Evolutionary conservation across 2,888 invertebrate species (phyloP), one percentile per base, ranked within the genome.

Genomic region (Rotaria macrura): DNA sequence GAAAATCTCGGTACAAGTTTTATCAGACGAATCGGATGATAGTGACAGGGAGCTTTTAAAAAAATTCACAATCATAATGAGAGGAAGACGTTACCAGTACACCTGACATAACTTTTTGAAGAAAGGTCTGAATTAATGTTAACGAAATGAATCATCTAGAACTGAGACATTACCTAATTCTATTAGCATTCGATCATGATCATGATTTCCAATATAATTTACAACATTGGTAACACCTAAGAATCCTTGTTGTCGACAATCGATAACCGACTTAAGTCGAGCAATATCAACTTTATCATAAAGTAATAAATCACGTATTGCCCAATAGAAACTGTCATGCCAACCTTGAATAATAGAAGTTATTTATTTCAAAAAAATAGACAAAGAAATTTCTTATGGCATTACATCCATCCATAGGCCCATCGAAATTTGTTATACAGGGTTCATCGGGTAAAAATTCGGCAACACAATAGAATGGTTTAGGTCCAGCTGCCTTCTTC

Each of bases 161-260:
- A n/a, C n/a, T n/a, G n/a, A n/a, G n/a, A n/a, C n/a, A n/a, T 38
- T 74, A 74, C 79, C 79, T 43, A 79, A n/a, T 79, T 79, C 79
- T n/a, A 79, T 9, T 14, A 79, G 12, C 43, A 79, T 43, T 43
- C 79, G 79, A 79, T 79, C 79, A 79, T 79, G 79, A 79, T 79
- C 79, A 79, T 79, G 79, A 79, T 79, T 79, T 43, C 79, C 79
- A 79, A 79, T 79, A n/a, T 79, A 79, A 40, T 79, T 79, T 25
- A 79, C 79, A 10, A 79, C 79, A 79, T 79, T 79, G 5, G 79
- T n/a, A 9, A 79, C 79, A 79, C 79, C 79, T 43, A 79, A 79
- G 25, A n/a, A 79, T 40, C 79, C 79, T 25, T 43, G 79, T 43
- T 43, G 79, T 79, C 79, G 79, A 79, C 79, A 79, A 79, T 79